Evolutionary conservation across 2,888 invertebrate species (phyloP).

Genomic region (Apomyelois bistriatella): DNA sequence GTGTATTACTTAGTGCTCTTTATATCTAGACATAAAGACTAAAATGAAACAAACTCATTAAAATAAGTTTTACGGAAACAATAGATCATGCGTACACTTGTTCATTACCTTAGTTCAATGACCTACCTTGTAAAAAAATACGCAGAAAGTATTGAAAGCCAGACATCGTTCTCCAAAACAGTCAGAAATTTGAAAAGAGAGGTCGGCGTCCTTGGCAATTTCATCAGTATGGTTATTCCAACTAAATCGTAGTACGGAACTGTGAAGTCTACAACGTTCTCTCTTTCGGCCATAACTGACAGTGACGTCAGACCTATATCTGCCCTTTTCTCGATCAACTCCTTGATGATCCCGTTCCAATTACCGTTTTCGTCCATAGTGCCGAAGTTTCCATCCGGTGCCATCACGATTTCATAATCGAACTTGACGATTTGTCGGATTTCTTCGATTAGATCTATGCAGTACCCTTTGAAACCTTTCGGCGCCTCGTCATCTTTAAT

Average conservation of each 20-base stretch:
- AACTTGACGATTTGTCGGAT: slow-evolving; percentile 92
- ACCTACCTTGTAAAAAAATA: slow-evolving; percentile 97
- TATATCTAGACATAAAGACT: background rate
- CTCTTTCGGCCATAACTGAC: slow-evolving; percentile 98
- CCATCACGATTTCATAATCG: slow-evolving; percentile 92
- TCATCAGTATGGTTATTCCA: slow-evolving; percentile 97
- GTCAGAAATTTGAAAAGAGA: slow-evolving; percentile 98
- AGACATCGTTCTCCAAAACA: slow-evolving; percentile 96
- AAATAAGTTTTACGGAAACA: background rate
- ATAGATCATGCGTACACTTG: slow-evolving; percentile 8
- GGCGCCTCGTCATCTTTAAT: slow-evolving; percentile 83
- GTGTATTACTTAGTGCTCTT: background rate
- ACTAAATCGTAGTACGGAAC: slow-evolving; percentile 99
- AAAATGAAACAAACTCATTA: background rate
- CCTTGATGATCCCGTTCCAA: slow-evolving; percentile 92
- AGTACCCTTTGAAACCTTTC: slow-evolving; percentile 91
- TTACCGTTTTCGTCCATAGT: slow-evolving; percentile 92
- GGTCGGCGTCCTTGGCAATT: slow-evolving; percentile 91
- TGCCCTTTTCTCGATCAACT: slow-evolving; percentile 90
- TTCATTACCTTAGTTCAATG: slow-evolving; percentile 29
- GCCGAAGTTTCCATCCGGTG: slow-evolving; percentile 91
- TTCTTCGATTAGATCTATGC: slow-evolving; percentile 94
- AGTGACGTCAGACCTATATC: slow-evolving; percentile 96
- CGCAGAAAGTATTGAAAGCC: slow-evolving; percentile 96
- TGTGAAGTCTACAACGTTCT: slow-evolving; percentile 98